Evolutionary conservation across 1,140 invertebrate genomes (phyloP), one percentile per base, ranked within the genome.

Genomic region (Caerostris extrusa): DNA sequence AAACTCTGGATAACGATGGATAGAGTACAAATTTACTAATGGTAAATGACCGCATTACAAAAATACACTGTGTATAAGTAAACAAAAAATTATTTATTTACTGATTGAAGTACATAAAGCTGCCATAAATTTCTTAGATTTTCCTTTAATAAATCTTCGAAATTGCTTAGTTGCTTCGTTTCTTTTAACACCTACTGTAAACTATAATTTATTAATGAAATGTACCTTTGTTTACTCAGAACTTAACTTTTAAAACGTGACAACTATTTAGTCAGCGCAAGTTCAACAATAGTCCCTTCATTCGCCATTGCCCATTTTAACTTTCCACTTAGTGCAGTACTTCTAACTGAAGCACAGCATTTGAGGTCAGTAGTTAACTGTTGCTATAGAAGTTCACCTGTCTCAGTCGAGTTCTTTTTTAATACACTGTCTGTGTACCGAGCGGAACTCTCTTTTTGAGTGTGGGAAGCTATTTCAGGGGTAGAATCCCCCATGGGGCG

Each of bases 311-410:
- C 14, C 17, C 10, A 5, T 17, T 77, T 77, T 77, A 0, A 77
- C 34, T 50, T 77, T 77, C 10, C 71, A 50, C 4, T 77, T 5
- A 12, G 8, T 5, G 8, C 19, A 12, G 50, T 53, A 77, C 34
- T 50, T 50, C 17, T 50, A 89, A 89, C 58, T 69, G 53, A 56
- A 89, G 50, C 64, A 71, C 64, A 53, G 34, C 3, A 57, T 91
- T 83, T 19, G 90, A 56, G 90, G 90, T 91, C 90, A 91, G 90
- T 91, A 67, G 90, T 91, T 83, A 71, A 61, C 71, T 89, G 90
- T 90, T 60, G 14, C 4, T 10, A 7, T 81, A 7, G 55, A 56
- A 55, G 50, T 91, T 81, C 89, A 90, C 89, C 53, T 90, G 89
- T 81, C 34, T 90, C 69, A 90, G 77, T 91, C 14, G 90, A 91